Evolutionary conservation across 2,797 vertebrate genomes (phyloP).

Genomic region (Pseudomugil tenellus): DNA sequence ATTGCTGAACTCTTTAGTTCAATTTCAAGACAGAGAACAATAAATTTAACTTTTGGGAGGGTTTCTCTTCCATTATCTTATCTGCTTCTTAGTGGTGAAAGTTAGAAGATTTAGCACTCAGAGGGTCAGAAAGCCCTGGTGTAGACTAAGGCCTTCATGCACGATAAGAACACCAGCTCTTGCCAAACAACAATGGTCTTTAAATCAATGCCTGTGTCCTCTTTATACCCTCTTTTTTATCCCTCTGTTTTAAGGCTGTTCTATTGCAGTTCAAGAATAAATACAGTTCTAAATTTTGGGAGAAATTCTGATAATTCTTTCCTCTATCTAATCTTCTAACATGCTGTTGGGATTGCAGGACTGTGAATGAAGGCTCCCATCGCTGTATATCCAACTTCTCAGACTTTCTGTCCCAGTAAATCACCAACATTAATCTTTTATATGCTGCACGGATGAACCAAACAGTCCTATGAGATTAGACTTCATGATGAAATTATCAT

Average conservation of each 20-base stretch:
- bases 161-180: slow-evolving; percentile 73
- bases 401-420: slow-evolving; percentile 54
- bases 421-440: slow-evolving; percentile 55
- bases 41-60: slow-evolving; percentile 50
- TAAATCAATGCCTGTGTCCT: slow-evolving; percentile 73
- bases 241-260: slow-evolving; percentile 49
- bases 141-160: slow-evolving; percentile 75
- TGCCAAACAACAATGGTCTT: slow-evolving; percentile 79
- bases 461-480: slow-evolving; percentile 57
- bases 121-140: slow-evolving; percentile 79
- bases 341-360: slow-evolving; percentile 43
- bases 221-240: slow-evolving; percentile 36
- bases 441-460: slow-evolving; percentile 23
- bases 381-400: slow-evolving; percentile 53
- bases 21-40: slow-evolving; percentile 83
- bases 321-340: slow-evolving; percentile 72
- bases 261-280: slow-evolving; percentile 59
- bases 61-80: slow-evolving; percentile 78
- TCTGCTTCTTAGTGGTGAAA: slow-evolving; percentile 76
- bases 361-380: not conserved
- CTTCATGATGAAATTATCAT: slow-evolving; percentile 46
- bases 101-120: slow-evolving; percentile 77
- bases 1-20: slow-evolving; percentile 2
- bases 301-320: slow-evolving; percentile 57
- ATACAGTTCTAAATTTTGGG: slow-evolving; percentile 54